Evolutionary conservation across 2,113 vertebrate genomes (phyloP).

Genomic region (Menidia beryllina): DNA sequence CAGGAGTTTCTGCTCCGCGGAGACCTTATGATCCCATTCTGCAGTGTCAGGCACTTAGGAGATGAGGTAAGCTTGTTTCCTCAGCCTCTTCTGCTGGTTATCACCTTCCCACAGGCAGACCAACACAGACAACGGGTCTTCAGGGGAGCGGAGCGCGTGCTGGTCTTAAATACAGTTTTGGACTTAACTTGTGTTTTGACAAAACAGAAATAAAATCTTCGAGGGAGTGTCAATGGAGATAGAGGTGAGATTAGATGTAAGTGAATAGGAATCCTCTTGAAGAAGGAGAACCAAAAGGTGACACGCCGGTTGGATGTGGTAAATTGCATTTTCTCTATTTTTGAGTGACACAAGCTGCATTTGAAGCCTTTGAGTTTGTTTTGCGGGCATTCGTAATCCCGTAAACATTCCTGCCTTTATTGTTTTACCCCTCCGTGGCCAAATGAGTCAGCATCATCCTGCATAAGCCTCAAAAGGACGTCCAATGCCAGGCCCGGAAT

Average conservation of each 20-base stretch:
- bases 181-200: slow-evolving; percentile 48
- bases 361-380: slow-evolving; percentile 24
- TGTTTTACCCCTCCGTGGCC: slow-evolving; percentile 41
- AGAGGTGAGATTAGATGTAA: slow-evolving; percentile 40
- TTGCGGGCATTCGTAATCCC: slow-evolving; percentile 30
- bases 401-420: slow-evolving; percentile 27
- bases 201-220: slow-evolving; percentile 54
- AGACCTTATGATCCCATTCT: slow-evolving; percentile 71
- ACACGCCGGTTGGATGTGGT: slow-evolving; percentile 4
- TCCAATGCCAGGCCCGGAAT: slow-evolving; percentile 36
- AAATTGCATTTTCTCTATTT: slow-evolving; percentile 44
- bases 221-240: slow-evolving; percentile 32
- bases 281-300: slow-evolving; percentile 4
- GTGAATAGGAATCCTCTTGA: slow-evolving; percentile 48
- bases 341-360: slow-evolving; percentile 15
- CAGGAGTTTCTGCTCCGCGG: slow-evolving; percentile 47
- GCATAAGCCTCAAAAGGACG: slow-evolving; percentile 58
- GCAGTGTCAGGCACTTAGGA: slow-evolving; percentile 62
- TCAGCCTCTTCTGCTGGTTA: slow-evolving; percentile 47
- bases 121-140: slow-evolving; percentile 20
- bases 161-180: slow-evolving; percentile 38
- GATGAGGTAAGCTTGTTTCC: slow-evolving; percentile 65
- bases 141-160: slow-evolving; percentile 4
- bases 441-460: slow-evolving; percentile 38
- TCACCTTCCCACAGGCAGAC: slow-evolving; percentile 54